A percentile compares a stretch with the other conserved stretches of the same genome.
Conservation (phyloP, 64 coral and sea anemone genomes). For the Acropora tenuis region DNA sequence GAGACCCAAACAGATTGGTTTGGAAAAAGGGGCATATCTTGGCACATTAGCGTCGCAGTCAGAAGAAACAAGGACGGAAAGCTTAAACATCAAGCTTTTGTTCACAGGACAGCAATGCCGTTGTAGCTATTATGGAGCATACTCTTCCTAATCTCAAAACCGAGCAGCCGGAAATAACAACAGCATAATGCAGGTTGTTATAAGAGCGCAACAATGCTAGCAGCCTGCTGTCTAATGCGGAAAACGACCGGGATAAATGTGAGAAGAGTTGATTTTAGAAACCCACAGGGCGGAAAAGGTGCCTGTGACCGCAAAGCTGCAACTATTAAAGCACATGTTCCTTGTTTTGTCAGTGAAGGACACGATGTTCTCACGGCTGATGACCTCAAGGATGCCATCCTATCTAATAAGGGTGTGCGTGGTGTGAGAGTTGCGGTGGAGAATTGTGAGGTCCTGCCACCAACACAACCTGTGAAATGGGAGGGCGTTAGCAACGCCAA, state of each 20-base stretch:
- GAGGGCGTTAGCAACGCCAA: conserved; percentile 41
- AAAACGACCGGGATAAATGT: conserved; percentile 31
- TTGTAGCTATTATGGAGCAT: neutral
- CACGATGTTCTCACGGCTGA: conserved; percentile 62
- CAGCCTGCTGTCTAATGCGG: neutral
- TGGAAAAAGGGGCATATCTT: conserved; percentile 47
- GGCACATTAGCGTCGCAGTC: conserved; percentile 43
- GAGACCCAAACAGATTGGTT: conserved; percentile 4
- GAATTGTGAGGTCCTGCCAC: neutral
- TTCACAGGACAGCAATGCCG: neutral
- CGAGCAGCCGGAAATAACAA: neutral
- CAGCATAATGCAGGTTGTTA: neutral
- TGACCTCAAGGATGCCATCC: conserved; percentile 56
- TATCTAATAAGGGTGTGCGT: conserved; percentile 53
- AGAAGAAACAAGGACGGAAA: neutral
- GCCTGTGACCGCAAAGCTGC: conserved; percentile 70
- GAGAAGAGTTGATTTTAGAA: neutral
- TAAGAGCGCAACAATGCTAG: neutral
- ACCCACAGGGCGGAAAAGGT: conserved; percentile 49
- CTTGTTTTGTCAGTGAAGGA: conserved; percentile 49
- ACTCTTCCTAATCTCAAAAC: neutral
- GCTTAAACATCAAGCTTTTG: neutral
- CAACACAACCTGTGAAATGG: conserved; percentile 18
- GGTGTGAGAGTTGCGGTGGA: conserved; percentile 52
- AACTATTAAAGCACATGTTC: conserved; percentile 57